Evolutionary conservation across 2,888 invertebrate species (phyloP), one percentile per base, ranked within the genome.

Genomic region (Gastracanthus pulcherrimus): DNA sequence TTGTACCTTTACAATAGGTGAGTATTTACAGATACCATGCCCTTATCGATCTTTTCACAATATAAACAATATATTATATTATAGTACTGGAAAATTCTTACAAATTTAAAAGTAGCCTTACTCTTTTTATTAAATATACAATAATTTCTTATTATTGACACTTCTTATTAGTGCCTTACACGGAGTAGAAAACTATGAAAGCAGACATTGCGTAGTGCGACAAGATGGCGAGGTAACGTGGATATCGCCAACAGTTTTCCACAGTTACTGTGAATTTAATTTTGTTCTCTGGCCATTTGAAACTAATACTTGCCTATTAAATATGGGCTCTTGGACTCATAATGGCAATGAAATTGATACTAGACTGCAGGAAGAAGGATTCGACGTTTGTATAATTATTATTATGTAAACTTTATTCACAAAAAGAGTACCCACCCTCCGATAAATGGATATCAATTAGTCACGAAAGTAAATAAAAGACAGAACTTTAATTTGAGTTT

Each of bases 271-370:
- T 86, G 94, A 94, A 77, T 88, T 94, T 29, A 94, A 97, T 88
- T 92, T 97, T 72, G 91, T 93, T 29, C 92, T 93, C 81, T 97
- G 97, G 97, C 97, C 97, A 0, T 94, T 93, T 62, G 97, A 97
- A 90, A 92, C 92, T 3, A 97, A 97, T 89, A 90, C 88, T 0
- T 96, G 96, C 86, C 87, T 89, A 64, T 91, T 97, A 81, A 93
- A 93, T 87, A 94, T 97, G 83, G 96, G 96, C 0, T 96, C 96
- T 0, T 95, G 96, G 94, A 94, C 94, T 0, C 94, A 95, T 87
- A 92, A 93, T 74, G 93, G 93, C 0, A 93, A 94, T 41, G 93
- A 95, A 85, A 92, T 95, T 9, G 93, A 94, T 84, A 84, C 94
- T 9, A 66, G 34, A 16, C 29, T 82, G 13, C 38, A 58, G n/a